These are phyloP conservation scores for Mythimna vitellina DNA, from an alignment of 2,888 invertebrate species.

Conservation along the genomic window DNA sequence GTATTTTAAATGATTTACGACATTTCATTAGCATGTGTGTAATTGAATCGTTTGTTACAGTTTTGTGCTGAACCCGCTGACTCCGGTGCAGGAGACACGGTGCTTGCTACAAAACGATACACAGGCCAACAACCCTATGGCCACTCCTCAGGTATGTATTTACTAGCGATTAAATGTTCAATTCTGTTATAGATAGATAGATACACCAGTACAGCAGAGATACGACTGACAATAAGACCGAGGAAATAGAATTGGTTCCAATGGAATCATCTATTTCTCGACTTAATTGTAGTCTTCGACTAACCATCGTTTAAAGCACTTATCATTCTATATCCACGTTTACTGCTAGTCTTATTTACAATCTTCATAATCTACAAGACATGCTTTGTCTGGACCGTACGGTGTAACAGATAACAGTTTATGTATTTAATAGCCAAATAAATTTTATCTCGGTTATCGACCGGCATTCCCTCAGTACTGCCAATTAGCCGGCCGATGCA, in stretches of 20 bases:
- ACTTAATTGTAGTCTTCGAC: conserved; percentile 51
- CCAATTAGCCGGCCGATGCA: conserved; percentile 82
- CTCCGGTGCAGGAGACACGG: conserved; percentile 97
- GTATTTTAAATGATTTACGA: conserved; percentile 15
- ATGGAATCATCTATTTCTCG: conserved; percentile 32
- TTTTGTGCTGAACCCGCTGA: conserved; percentile 97
- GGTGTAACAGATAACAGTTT: conserved; percentile 45
- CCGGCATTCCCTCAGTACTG: conserved; percentile 73
- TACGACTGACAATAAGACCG: conserved; percentile 30
- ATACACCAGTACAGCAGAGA: background rate
- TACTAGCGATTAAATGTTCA: conserved; percentile 11
- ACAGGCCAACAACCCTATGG: conserved; percentile 96
- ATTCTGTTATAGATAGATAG: conserved; percentile 12
- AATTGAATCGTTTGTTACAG: conserved; percentile 88
- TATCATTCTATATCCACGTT: conserved; percentile 41
- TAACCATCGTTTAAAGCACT: conserved; percentile 34
- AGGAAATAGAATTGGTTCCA: conserved; percentile 35
- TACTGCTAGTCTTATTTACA: conserved; percentile 48
- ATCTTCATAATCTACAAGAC: conserved; percentile 44
- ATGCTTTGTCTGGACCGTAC: conserved; percentile 46
- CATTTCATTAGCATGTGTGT: background rate
- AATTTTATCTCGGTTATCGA: conserved; percentile 74
- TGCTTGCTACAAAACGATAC: conserved; percentile 98
- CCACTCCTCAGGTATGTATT: conserved; percentile 92
- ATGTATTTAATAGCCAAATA: conserved; percentile 77